phyloP scores from a whole-genome alignment of 2,888 invertebrate genomes.

The Philonicus albiceps region DNA sequence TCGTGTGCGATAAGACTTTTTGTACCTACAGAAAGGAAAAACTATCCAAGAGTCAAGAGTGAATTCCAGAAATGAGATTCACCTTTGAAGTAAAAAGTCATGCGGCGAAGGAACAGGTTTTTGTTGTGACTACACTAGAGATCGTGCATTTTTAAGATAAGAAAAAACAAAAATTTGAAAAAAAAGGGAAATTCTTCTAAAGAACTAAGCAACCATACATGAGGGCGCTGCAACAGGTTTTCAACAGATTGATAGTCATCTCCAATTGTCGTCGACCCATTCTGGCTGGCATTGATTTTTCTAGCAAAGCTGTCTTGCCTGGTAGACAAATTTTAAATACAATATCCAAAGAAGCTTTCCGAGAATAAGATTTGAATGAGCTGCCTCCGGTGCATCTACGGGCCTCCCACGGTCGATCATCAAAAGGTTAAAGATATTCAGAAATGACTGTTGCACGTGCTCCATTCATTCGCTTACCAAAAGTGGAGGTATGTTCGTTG shows the following conservation, averaged over 20 bases:
- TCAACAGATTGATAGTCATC: not conserved
- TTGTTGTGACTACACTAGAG: not conserved
- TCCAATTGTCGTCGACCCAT: slow-evolving; percentile 16
- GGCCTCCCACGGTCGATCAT: not conserved
- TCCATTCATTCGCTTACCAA: not conserved
- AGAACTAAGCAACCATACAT: not conserved
- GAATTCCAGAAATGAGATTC: not conserved
- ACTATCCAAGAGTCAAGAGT: not conserved
- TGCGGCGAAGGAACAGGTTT: not conserved
- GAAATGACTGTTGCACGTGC: not conserved
- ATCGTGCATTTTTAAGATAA: not conserved
- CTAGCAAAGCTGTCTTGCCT: not conserved
- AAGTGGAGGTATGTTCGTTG: not conserved
- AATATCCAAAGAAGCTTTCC: not conserved
- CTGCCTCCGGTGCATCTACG: not conserved
- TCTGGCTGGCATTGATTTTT: slow-evolving; percentile 6
- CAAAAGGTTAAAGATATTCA: not conserved
- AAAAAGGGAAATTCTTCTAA: not conserved
- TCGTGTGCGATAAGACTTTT: not conserved
- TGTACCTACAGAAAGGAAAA: slow-evolving; percentile 9
- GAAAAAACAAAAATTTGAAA: not conserved
- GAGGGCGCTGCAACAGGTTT: not conserved
- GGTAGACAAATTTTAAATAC: not conserved
- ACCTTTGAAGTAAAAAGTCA: not conserved
- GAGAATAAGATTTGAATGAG: not conserved